A percentile compares a stretch with the other conserved stretches of the same genome.
phyloP scores from a whole-genome alignment of 1,140 invertebrate genomes.

The Cherax destructor region DNA sequence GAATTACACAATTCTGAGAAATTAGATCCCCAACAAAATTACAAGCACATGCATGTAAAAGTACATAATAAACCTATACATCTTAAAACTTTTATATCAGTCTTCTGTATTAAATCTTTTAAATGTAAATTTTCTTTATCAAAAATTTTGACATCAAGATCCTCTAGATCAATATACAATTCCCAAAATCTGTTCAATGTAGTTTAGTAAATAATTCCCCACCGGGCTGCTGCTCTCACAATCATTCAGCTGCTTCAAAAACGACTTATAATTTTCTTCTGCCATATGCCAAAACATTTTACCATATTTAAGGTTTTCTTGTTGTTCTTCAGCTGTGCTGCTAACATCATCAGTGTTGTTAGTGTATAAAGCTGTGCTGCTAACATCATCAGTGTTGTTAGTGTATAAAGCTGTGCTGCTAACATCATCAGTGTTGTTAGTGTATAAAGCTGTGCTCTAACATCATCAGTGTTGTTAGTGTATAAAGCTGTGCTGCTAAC shows the following conservation, averaged over 20 bases:
- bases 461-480: neutral
- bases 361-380: neutral
- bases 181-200: too few species aligned
- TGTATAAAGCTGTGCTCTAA: neutral
- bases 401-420: neutral
- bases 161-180: too few species aligned
- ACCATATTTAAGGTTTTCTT: neutral
- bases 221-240: slow-evolving; percentile 4
- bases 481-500: neutral
- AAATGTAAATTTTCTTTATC: too few species aligned
- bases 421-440: neutral
- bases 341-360: neutral
- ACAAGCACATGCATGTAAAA: too few species aligned
- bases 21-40: too few species aligned
- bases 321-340: neutral
- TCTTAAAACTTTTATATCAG: too few species aligned
- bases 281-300: slow-evolving; percentile 36
- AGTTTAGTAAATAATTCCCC: too few species aligned
- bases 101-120: too few species aligned
- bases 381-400: neutral
- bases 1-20: too few species aligned
- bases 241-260: neutral
- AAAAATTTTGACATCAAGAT: too few species aligned
- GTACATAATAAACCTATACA: too few species aligned
- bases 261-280: neutral